A percentile compares a stretch with the other conserved stretches of the same genome.
Conservation (phyloP, 2,113 vertebrate species). For the Gavialis gangeticus region DNA sequence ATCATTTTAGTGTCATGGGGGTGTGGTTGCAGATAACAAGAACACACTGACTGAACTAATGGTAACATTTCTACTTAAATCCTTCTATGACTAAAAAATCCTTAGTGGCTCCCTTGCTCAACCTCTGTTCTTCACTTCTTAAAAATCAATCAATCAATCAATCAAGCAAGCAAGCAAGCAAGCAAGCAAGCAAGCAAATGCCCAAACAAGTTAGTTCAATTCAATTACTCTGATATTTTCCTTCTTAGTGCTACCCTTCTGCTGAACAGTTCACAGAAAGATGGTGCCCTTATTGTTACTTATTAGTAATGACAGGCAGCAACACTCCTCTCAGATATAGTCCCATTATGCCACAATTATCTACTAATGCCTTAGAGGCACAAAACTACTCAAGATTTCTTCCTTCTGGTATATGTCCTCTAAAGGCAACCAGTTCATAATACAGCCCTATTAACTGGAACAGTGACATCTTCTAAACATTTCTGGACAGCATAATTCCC, state of each 20-base stretch:
- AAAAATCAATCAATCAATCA: not conserved
- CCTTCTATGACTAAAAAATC: not conserved
- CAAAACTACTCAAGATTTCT: not conserved
- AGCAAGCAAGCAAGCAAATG: not conserved
- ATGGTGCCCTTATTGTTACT: not conserved
- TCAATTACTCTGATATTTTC: not conserved
- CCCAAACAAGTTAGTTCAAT: not conserved
- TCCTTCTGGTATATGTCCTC: slow-evolving; percentile 29
- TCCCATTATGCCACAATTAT: slow-evolving; percentile 16
- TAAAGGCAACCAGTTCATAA: slow-evolving; percentile 62
- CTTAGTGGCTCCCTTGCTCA: not conserved
- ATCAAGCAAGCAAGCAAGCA: not conserved
- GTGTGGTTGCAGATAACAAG: not conserved
- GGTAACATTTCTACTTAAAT: not conserved
- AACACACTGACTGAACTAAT: not conserved
- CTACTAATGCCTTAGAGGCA: slow-evolving; percentile 25
- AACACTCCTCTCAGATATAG: not conserved
- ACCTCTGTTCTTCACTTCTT: not conserved
- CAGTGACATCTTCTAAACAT: not conserved
- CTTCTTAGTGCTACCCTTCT: not conserved
- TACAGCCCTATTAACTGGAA: slow-evolving; percentile 1
- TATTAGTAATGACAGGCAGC: not conserved
- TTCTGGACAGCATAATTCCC: not conserved
- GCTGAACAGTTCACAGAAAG: not conserved
- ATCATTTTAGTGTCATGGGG: no score